Base-by-base conservation (phyloP, 2,888 invertebrate genomes). In the Drosophila eohydei region DNA sequence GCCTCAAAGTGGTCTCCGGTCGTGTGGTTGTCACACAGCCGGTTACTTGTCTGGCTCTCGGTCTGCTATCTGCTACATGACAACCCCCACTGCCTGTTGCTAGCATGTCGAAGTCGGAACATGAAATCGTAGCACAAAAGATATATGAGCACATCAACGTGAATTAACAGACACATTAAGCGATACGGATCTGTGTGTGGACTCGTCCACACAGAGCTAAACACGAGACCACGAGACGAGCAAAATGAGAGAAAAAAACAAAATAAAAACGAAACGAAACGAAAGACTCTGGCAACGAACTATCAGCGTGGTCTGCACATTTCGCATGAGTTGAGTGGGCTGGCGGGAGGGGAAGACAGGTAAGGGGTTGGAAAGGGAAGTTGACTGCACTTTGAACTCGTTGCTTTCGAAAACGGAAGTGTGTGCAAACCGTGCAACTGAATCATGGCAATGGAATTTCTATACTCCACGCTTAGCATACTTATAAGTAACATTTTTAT, bases 111-210 rank as follows among this genome's bases (percentile, higher is more conserved):
- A 62, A 66, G 85, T 65, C 82, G 30, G 71, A 74, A 75, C 83
- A 81, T 88, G 76, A 81, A 84, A 87, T 89, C 88, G 86, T 65
- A 80, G 81, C 79, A 83, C 65, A 52, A 80, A 80, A 89, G 84
- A 85, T 89, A 85, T 89, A 89, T 89, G 89, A 84, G 85, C 88
- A 85, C 84, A 85, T 85, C 84, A 86, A 88, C 69, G 86, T 88
- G 88, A 89, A 89, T 88, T 88, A 89, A 86, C 88, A 88, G 86
- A 79, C 86, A 86, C 88, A 83, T 88, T 81, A 86, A 86, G 77
- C 80, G 90, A 90, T 90, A 89, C 71, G 74, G 77, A 88, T 88
- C 90, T 82, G 66, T 64, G 46, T 76, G 67, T 51, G 44, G 54
- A 74, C 63, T 79, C 69, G 63, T 71, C 71, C 50, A 72, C 55